A percentile compares a stretch with the other conserved stretches of the same genome.
Evolutionary conservation across 2,888 invertebrate genomes (phyloP).

Genomic region (Campopleginae sp.): DNA sequence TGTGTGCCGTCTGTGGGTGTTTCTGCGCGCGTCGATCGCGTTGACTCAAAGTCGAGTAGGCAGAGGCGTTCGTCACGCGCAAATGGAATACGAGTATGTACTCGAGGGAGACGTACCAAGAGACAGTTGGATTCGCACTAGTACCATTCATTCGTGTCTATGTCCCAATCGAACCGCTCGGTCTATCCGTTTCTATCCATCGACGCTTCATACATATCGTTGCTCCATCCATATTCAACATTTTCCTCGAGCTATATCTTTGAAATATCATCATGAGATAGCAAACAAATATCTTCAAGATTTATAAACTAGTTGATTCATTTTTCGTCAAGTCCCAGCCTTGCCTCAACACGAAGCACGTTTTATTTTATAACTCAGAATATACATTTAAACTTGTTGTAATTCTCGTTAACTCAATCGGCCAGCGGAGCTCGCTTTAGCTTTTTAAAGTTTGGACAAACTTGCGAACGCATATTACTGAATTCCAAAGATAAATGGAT

Average conservation of each 20-base stretch:
- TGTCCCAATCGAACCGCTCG: slow-evolving; percentile 41
- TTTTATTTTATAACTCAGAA: too few relatives aligned
- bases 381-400: too few relatives aligned
- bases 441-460: background rate
- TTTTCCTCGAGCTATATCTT: background rate
- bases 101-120: slow-evolving; percentile 62
- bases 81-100: slow-evolving; percentile 70
- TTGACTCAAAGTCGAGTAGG: slow-evolving; percentile 50
- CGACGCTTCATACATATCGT: slow-evolving; percentile 13
- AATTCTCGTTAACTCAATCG: background rate
- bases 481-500: background rate
- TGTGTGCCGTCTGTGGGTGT: background rate
- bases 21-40: slow-evolving; percentile 1
- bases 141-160: slow-evolving; percentile 66
- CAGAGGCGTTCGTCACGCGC: slow-evolving; percentile 64
- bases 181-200: slow-evolving; percentile 31
- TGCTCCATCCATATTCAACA: background rate
- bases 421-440: background rate
- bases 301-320: background rate
- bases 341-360: background rate
- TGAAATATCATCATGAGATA: background rate
- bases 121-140: slow-evolving; percentile 62
- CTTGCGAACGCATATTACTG: background rate
- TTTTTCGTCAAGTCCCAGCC: background rate
- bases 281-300: background rate